Percentiles rank a stretch among this genome's conserved stretches.
Evolutionary conservation across 2,797 vertebrate species (phyloP).

Genomic region (Sciurus carolinensis): DNA sequence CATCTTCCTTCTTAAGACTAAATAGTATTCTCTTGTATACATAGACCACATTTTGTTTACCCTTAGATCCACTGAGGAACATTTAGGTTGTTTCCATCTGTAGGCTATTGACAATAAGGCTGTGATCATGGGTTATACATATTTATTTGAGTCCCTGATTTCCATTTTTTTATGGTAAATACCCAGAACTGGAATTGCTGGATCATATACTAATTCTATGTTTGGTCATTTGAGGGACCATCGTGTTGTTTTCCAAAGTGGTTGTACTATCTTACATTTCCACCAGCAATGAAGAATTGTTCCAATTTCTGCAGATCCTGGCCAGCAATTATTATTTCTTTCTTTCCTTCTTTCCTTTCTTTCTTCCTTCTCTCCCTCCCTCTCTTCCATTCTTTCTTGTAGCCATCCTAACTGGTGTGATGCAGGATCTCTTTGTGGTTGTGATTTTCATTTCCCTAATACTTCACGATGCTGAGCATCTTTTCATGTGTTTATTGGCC

Average conservation of each 20-base stretch:
- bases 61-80: neutral
- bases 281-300: rapidly evolving
- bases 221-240: neutral
- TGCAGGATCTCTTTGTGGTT: neutral
- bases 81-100: neutral
- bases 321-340: neutral
- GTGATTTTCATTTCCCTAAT: neutral
- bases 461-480: rapidly evolving
- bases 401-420: no score
- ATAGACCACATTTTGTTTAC: neutral
- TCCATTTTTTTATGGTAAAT: neutral
- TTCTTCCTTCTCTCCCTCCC: rapidly evolving
- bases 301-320: neutral
- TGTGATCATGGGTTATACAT: neutral
- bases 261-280: neutral
- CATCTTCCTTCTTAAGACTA: neutral
- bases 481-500: neutral
- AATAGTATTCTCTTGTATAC: no score
- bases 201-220: neutral
- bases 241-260: neutral
- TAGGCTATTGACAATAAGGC: neutral
- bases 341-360: no score
- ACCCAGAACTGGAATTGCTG: neutral
- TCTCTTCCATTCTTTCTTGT: neutral
- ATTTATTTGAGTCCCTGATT: neutral